Base-by-base conservation (phyloP, 2,113 vertebrate genomes). In the Scalopus aquaticus region DNA sequence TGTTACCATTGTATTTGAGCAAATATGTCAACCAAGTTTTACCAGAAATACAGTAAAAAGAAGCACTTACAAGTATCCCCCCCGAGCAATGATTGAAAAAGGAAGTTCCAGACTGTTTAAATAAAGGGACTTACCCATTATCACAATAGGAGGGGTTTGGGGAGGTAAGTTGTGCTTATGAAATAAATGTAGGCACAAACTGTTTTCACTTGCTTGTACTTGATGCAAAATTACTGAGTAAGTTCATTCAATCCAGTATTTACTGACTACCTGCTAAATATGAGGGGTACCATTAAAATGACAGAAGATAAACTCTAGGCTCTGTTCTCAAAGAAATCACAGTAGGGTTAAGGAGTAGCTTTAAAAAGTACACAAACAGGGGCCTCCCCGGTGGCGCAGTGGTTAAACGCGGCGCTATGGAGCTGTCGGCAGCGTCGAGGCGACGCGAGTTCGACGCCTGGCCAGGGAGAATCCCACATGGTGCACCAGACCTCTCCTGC, bases 241-340 rank as follows among this genome's bases (percentile, higher is more conserved):
- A 86, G 44, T 90, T 81, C 65, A 67, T 62, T 72, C 26, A 64
- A 83, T 24, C n/a, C 67, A 95, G n/a, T 78, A 39, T 87, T 88
- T 83, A 95, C 35, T 51, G 72, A 87, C 69, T 67, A 65, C 44
- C n/a, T 72, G 72, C 76, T 69, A 92, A 89, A 94, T n/a, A 85
- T 9, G 42, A 83, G 54, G 32, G 60, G 35, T 37, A 32, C 6
- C 46, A 72, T n/a, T 54, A 65, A 82, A 44, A 70, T 65, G 67
- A 44, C 9, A 80, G 20, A n/a, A 65, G 49, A 81, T 39, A 79
- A 87, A 92, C 60, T 5, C 17, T 30, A 56, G 64, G 28, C 28
- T 78, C 46, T 69, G 32, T 67, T 88, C 62, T 89, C 19, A 76
- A 86, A 56, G 62, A 89, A 80, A 64, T 78, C 56, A 51, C 67